A percentile compares a stretch with the other conserved stretches of the same genome.
Conservation (phyloP, 2,113 vertebrate genomes). For the Cololabis saira region DNA sequence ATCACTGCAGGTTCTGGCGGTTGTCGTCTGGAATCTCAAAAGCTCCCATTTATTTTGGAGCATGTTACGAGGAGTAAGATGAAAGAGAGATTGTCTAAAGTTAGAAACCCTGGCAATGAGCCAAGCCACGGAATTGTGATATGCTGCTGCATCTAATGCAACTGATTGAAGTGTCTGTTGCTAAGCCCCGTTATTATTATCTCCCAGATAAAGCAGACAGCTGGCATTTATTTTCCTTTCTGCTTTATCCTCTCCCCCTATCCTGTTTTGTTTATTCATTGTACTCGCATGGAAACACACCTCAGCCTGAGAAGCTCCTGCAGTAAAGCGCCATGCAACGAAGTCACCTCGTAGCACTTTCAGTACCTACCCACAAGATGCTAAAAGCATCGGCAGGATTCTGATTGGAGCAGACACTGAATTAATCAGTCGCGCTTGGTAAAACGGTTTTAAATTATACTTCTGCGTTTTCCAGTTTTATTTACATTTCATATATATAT, state of each 20-base stretch:
- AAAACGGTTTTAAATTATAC: neutral
- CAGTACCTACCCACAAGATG: no score
- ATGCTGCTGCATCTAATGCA: conserved; percentile 36
- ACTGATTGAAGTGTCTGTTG: conserved; percentile 42
- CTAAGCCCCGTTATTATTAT: conserved; percentile 35
- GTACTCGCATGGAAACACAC: conserved; percentile 46
- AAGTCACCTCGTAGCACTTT: conserved; percentile 9
- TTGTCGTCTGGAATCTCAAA: conserved; percentile 22
- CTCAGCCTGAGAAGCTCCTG: conserved; percentile 3
- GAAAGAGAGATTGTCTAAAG: conserved; percentile 36
- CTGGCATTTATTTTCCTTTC: conserved; percentile 59
- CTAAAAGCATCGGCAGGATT: conserved; percentile 3
- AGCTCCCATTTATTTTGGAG: conserved; percentile 16
- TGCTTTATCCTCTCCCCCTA: conserved; percentile 17
- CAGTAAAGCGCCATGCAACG: conserved; percentile 17
- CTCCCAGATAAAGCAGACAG: conserved; percentile 55
- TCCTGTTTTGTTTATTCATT: conserved; percentile 40
- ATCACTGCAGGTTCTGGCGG: conserved; percentile 11
- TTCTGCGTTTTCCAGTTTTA: no score
- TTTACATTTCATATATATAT: no score
- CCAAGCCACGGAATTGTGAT: conserved; percentile 17
- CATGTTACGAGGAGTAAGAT: conserved; percentile 8
- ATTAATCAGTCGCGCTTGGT: conserved; percentile 38
- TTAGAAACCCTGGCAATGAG: conserved; percentile 41
- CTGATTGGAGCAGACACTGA: conserved; percentile 34